These are phyloP conservation scores for Ennomos fuscantarius DNA, from an alignment of 2,888 invertebrate genomes.

Conservation along the genomic window DNA sequence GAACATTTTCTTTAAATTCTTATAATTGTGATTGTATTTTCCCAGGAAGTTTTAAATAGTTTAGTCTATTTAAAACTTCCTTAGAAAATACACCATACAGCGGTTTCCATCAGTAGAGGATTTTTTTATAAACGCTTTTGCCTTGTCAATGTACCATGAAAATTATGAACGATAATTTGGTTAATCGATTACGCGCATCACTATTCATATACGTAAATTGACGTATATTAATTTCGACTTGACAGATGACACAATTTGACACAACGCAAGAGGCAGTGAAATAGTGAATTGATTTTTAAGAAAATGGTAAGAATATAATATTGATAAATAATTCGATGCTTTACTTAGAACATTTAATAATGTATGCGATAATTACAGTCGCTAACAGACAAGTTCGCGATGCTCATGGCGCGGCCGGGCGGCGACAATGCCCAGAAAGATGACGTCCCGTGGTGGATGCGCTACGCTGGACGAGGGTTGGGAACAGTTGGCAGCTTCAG, in stretches of 20 bases:
- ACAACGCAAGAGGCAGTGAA: conserved; percentile 41
- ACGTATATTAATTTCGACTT: no score
- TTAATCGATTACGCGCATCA: no score
- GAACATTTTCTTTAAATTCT: no score
- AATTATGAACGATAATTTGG: no score
- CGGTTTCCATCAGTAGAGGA: no score
- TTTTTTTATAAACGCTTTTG: no score
- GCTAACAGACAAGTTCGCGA: conserved; percentile 91
- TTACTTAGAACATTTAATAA: conserved; percentile 35
- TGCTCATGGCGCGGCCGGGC: conserved; percentile 92
- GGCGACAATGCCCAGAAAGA: conserved; percentile 91
- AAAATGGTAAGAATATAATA: conserved; percentile 75
- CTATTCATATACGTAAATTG: no score
- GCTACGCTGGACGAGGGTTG: conserved; percentile 92
- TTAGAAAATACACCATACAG: no score
- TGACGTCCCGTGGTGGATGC: conserved; percentile 95
- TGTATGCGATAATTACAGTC: conserved; percentile 83
- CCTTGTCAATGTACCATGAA: no score
- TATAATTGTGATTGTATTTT: no score
- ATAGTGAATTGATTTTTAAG: conserved; percentile 80
- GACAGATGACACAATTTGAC: conserved; percentile 72
- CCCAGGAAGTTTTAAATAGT: no score
- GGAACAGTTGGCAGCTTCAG: conserved; percentile 94
- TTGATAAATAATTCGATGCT: conserved; percentile 49
- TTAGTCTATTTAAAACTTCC: no score